Evolutionary conservation across 2,797 vertebrate genomes (phyloP).

Genomic region (Atherinosoma microstoma): DNA sequence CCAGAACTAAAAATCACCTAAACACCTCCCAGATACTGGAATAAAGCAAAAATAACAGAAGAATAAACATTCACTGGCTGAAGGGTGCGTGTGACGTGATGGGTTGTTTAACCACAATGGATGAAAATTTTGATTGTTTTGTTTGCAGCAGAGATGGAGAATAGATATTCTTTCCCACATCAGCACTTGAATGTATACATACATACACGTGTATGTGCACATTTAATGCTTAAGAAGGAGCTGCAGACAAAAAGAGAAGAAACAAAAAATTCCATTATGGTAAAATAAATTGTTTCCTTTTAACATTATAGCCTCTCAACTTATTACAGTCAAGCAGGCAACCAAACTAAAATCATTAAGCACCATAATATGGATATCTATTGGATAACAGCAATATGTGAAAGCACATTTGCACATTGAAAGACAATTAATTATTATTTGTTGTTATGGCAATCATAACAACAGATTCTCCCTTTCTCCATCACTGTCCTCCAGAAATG

Average conservation of each 20-base stretch:
- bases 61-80: conserved; percentile 47
- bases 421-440: not conserved
- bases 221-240: not conserved
- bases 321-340: not conserved
- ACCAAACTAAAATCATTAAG: not conserved
- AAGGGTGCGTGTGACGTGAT: conserved; percentile 39
- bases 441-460: not conserved
- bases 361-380: not conserved
- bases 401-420: not conserved
- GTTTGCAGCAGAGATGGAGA: conserved; percentile 33
- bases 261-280: not conserved
- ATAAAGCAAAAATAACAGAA: conserved; percentile 40
- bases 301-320: no score
- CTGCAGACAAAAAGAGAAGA: not conserved
- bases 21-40: conserved; percentile 65
- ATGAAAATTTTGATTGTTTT: conserved; percentile 49
- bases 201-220: conserved; percentile 2
- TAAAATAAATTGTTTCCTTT: not conserved
- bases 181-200: not conserved
- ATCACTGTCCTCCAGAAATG: no score
- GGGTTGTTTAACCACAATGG: conserved; percentile 45
- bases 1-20: conserved; percentile 63
- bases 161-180: conserved; percentile 33
- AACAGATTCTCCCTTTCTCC: no score
- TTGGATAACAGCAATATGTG: not conserved